These are phyloP conservation scores for Nannoperca australis DNA, from an alignment of 2,797 vertebrate genomes.

Conservation along the genomic window DNA sequence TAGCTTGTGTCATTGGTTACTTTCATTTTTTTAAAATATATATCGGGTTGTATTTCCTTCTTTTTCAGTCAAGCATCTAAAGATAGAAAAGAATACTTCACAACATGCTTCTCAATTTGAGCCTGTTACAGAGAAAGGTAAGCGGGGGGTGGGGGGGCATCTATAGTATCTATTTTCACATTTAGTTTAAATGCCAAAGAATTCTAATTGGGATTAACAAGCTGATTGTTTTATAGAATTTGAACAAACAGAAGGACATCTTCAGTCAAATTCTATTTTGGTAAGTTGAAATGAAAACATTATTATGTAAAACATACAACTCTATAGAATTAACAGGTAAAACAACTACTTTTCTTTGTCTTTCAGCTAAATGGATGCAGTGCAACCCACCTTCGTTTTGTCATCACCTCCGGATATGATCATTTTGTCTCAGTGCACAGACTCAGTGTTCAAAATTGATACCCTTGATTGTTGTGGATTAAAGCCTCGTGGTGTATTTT, in stretches of 20 bases:
- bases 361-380: conserved; percentile 87
- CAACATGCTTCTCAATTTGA: conserved; percentile 89
- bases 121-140: conserved; percentile 90
- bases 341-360: conserved; percentile 20
- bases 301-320: neutral
- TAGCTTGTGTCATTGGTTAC: neutral
- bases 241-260: conserved; percentile 88
- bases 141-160: conserved; percentile 3
- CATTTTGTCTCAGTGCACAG: conserved; percentile 94
- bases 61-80: conserved; percentile 88
- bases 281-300: conserved; percentile 83
- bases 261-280: conserved; percentile 90
- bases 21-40: neutral
- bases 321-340: neutral
- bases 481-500: conserved; percentile 7
- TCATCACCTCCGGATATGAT: conserved; percentile 92
- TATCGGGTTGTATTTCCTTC: conserved; percentile 3
- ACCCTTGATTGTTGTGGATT: conserved; percentile 21
- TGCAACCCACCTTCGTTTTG: conserved; percentile 91
- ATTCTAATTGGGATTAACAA: conserved; percentile 20
- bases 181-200: neutral
- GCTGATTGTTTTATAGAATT: conserved; percentile 85
- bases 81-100: conserved; percentile 89
- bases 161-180: neutral
- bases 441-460: conserved; percentile 75